Conservation (phyloP, 2,888 invertebrate species). For the Drosophila niveifrons region DNA sequence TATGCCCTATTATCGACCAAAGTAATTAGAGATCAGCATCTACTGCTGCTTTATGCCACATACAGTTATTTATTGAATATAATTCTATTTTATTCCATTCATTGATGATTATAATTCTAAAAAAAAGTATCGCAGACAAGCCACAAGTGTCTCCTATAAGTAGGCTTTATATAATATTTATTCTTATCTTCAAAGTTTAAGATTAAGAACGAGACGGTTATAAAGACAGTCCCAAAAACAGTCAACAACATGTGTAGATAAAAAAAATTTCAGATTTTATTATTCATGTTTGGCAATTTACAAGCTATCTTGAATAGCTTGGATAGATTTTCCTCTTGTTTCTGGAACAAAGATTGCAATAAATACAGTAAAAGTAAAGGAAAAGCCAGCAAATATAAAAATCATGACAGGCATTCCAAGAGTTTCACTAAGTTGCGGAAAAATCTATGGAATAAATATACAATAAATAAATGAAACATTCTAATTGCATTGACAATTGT, state of each 20-base stretch:
- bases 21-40: too few relatives aligned
- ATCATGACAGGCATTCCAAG: constrained; percentile 75
- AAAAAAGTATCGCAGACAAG: not conserved
- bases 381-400: constrained; percentile 72
- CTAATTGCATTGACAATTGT: not conserved
- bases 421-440: constrained; percentile 36
- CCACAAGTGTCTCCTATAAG: constrained; percentile 9
- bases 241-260: too few relatives aligned
- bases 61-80: too few relatives aligned
- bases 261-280: too few relatives aligned
- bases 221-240: too few relatives aligned
- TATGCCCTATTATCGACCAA: too few relatives aligned
- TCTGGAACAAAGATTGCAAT: constrained; percentile 76
- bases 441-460: constrained; percentile 6
- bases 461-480: not conserved
- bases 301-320: constrained; percentile 54
- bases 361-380: constrained; percentile 72
- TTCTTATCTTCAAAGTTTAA: not conserved
- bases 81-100: too few relatives aligned
- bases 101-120: too few relatives aligned
- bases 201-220: too few relatives aligned
- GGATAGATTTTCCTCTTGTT: constrained; percentile 81
- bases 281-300: not conserved
- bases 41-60: too few relatives aligned
- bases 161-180: constrained; percentile 1